These are phyloP conservation scores for Sphaerodactylus townsendi DNA, from an alignment of 2,113 vertebrate species.

Conservation along the genomic window DNA sequence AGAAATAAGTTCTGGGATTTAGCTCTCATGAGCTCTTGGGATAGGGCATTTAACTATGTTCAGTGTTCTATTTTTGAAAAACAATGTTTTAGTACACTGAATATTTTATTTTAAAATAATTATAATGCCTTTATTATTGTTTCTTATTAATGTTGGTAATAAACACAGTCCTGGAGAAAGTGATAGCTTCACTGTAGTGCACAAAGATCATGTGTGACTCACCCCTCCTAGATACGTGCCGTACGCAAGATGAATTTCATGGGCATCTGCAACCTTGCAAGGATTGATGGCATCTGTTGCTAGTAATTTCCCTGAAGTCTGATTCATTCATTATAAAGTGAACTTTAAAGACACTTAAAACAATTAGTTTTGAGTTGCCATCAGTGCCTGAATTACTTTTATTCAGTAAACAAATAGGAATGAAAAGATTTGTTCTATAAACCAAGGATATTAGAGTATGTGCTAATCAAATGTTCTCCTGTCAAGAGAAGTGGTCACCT, in stretches of 20 bases:
- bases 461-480: neutral
- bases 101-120: neutral
- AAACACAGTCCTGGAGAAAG: neutral
- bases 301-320: slow-evolving; percentile 23
- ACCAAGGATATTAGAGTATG: neutral
- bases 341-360: neutral
- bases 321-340: neutral
- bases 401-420: neutral
- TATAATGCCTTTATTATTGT: neutral
- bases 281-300: neutral
- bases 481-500: no score
- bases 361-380: neutral
- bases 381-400: neutral
- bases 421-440: neutral
- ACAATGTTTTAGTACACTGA: neutral
- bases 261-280: neutral
- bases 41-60: neutral
- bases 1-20: no score
- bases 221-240: neutral
- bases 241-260: neutral
- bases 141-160: neutral
- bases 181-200: neutral
- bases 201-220: neutral
- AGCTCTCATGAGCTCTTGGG: no score
- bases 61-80: neutral